Evolutionary conservation across 2,888 invertebrate genomes (phyloP).

Genomic region (Saturnia pavonia): DNA sequence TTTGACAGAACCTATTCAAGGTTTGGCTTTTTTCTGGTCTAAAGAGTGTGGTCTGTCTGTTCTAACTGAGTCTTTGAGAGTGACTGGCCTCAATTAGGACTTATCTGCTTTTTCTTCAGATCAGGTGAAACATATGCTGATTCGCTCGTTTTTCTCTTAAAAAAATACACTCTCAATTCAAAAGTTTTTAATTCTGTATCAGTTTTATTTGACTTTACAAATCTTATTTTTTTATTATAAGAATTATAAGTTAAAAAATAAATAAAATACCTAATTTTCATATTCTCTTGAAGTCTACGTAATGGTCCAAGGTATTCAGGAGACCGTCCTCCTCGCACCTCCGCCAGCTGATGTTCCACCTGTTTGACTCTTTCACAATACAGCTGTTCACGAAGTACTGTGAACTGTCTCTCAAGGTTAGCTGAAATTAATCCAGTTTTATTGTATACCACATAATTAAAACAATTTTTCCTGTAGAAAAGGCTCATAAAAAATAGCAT

Average conservation of each 20-base stretch:
- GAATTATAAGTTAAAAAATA: neutral
- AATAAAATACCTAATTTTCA: slow-evolving; percentile 79
- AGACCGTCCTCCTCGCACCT: slow-evolving; percentile 92
- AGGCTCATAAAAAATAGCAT: neutral
- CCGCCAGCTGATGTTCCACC: slow-evolving; percentile 92
- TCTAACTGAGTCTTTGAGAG: too few species aligned
- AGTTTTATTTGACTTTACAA: too few species aligned
- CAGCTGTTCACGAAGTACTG: slow-evolving; percentile 92
- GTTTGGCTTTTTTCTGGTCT: too few species aligned
- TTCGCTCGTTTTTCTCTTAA: too few species aligned
- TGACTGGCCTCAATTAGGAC: too few species aligned
- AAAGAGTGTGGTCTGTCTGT: too few species aligned
- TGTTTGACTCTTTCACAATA: slow-evolving; percentile 90
- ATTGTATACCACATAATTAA: neutral
- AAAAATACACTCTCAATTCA: too few species aligned
- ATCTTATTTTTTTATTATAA: too few species aligned
- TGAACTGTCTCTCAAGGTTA: slow-evolving; percentile 94
- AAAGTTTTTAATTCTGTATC: too few species aligned
- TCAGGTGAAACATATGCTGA: too few species aligned
- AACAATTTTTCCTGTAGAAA: neutral
- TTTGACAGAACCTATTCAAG: too few species aligned
- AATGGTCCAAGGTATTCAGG: slow-evolving; percentile 94
- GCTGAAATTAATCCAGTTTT: slow-evolving; percentile 64
- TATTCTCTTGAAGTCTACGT: slow-evolving; percentile 92
- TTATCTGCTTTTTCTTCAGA: too few species aligned